Evolutionary conservation across 1,140 invertebrate genomes (phyloP), one percentile per base, ranked within the genome.

Genomic region (Drosophila murphyi): DNA sequence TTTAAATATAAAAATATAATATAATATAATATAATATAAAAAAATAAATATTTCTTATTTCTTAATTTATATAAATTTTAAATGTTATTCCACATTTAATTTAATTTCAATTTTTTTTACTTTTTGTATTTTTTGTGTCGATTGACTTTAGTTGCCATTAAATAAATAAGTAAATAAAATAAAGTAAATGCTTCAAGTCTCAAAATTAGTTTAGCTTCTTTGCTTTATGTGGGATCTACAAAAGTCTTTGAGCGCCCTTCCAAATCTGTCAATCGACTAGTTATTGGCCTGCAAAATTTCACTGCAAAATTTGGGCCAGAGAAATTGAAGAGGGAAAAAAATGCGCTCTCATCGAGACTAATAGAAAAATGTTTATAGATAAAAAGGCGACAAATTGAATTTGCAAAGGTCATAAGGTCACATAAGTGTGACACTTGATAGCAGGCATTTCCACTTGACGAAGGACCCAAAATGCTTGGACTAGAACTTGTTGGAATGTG

Each of bases 341-440:
- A 45, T 6, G 41, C 50, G 39, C 51, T 20, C 50, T 29, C 3
- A 8, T 10, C 5, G 32, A 31, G 70, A 55, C 73, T 90, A 90
- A 90, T 90, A 82, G 79, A 80, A 90, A 62, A 89, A 90, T 90
- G 73, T 77, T 90, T 78, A 57, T 82, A 82, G 88, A 90, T 90
- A 90, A 87, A 90, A 90, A 90, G 86, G 82, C 72, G 87, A 87
- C 73, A 90, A 90, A 90, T 90, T 90, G 67, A 90, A 90, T 90
- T 90, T 90, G 79, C 76, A 90, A 90, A 90, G 86, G 86, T 90
- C 86, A 90, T 43, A 43, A 43, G 39, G 39, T 43, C 76, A 90
- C 81, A 80, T 80, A 82, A 89, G 86, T 86, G 81, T 67, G 76
- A 82, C 86, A 88, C 83, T 88, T 72, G 83, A 82, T 69, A 60